Percentiles rank a stretch among this genome's conserved stretches.
Evolutionary conservation across 2,888 invertebrate species (phyloP).

Genomic region (Melieria omissa): DNA sequence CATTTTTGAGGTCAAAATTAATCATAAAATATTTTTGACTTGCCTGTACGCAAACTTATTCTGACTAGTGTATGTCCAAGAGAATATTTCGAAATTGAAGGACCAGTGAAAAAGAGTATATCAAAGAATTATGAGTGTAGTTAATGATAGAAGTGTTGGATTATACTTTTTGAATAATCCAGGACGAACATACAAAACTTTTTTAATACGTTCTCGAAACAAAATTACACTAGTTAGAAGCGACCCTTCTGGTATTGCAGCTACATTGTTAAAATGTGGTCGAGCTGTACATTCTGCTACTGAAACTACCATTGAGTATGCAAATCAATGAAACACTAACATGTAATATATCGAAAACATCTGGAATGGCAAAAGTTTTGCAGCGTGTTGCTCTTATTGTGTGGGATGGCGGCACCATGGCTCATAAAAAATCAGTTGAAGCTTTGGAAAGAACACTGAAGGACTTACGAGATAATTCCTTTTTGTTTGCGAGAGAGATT

Average conservation of each 20-base stretch:
- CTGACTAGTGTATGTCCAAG: too few relatives aligned
- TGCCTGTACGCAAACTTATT: too few relatives aligned
- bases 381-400: background rate
- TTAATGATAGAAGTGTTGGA: constrained; percentile 18
- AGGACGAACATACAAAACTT: constrained; percentile 38
- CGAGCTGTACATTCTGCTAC: constrained; percentile 10
- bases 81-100: constrained; percentile 29
- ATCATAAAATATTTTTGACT: too few relatives aligned
- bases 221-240: background rate
- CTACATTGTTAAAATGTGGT: background rate
- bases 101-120: constrained; percentile 22
- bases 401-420: constrained; percentile 2
- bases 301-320: constrained; percentile 9
- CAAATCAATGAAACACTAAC: constrained; percentile 13
- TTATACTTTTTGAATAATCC: constrained; percentile 36
- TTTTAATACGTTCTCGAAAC: constrained; percentile 17
- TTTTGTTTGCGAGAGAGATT: constrained; percentile 29
- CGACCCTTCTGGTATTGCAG: background rate
- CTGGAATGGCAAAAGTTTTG: constrained; percentile 8
- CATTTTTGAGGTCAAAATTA: too few relatives aligned
- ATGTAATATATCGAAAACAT: constrained; percentile 13
- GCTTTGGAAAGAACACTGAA: constrained; percentile 14
- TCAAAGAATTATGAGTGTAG: constrained; percentile 26
- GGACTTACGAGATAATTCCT: background rate
- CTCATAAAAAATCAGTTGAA: constrained; percentile 11